Evolutionary conservation across 1,140 invertebrate species (phyloP).

Genomic region (Halictus rubicundus): DNA sequence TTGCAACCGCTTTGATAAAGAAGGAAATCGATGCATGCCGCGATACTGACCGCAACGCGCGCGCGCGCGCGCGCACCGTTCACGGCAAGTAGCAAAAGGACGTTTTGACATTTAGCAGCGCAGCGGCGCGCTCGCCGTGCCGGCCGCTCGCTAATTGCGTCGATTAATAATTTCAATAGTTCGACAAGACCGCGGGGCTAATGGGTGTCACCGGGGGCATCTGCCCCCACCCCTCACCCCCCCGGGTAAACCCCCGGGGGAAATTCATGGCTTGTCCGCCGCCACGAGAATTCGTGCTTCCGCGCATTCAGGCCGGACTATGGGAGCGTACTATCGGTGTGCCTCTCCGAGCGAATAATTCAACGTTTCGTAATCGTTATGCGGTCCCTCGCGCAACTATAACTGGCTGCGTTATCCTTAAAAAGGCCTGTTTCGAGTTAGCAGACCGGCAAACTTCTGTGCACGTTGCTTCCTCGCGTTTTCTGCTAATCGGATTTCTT

Average conservation of each 20-base stretch:
- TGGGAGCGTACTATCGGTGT: conserved; percentile 18
- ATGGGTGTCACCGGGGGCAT: conserved; percentile 43
- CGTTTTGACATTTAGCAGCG: conserved; percentile 43
- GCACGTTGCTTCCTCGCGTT: no score
- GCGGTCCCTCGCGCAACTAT: no score
- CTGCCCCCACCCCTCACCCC: neutral
- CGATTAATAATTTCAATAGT: conserved; percentile 68
- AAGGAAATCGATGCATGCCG: neutral
- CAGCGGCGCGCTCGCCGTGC: neutral
- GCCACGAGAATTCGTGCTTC: conserved; percentile 35
- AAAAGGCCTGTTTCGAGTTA: no score
- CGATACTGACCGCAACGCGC: no score
- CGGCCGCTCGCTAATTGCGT: conserved; percentile 61
- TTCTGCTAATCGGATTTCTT: no score
- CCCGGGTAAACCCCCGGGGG: neutral
- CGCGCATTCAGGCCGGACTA: conserved; percentile 24
- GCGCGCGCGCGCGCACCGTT: no score
- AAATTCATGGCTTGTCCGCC: conserved; percentile 20
- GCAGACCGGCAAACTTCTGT: no score
- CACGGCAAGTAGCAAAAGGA: neutral
- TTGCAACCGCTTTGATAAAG: neutral
- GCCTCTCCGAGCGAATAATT: conserved; percentile 29
- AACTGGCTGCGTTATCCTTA: no score
- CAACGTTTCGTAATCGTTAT: conserved; percentile 31
- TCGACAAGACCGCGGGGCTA: conserved; percentile 21